Base-by-base conservation (phyloP, 2,888 invertebrate species). In the Tuberolachnus salignus region DNA sequence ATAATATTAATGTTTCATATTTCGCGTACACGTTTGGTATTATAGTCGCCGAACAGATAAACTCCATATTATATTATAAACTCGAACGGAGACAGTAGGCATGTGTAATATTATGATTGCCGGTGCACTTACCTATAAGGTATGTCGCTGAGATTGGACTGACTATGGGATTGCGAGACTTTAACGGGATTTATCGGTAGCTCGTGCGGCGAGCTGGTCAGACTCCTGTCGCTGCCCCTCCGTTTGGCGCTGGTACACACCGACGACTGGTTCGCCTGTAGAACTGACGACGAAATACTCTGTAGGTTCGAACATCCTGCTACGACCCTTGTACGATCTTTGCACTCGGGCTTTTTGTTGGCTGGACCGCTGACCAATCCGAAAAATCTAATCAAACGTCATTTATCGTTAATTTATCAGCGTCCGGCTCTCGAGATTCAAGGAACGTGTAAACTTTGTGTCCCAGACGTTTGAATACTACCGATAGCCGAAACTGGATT, bases 131-230 rank as follows among this genome's bases (percentile, higher is more conserved):
- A 93, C 93, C 94, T 92, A 88, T 92, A 92, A 21, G 93, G 92
- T 83, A 93, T 91, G 84, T 94, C 94, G 84, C 92, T 91, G 82
- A 95, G 90, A 87, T 95, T 95, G 84, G 94, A 94, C 86, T 95
- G 95, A 84, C 93, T 94, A 86, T 94, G 94, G 26, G 94, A 94
- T 86, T 95, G 95, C 73, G 92, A 92, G 74, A 93, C 92, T 83
- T 89, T 90, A 69, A 91, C 90, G 69, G 92, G 91, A 83, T 91
- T 91, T 53, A 92, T 88, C 64, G 92, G 92, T 83, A 93, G 87
- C 86, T 94, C 94, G 86, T 94, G 93, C 49, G 92, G 93, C 11
- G 93, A 93, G 81, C 94, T 94, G 2, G 92, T 91, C 69, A 94
- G 88, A 84, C 94, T 94, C 83, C 94, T 90, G 86, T 94, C 94